Evolutionary conservation across 2,113 vertebrate species (phyloP).

Genomic region (Salvelinus alpinus): DNA sequence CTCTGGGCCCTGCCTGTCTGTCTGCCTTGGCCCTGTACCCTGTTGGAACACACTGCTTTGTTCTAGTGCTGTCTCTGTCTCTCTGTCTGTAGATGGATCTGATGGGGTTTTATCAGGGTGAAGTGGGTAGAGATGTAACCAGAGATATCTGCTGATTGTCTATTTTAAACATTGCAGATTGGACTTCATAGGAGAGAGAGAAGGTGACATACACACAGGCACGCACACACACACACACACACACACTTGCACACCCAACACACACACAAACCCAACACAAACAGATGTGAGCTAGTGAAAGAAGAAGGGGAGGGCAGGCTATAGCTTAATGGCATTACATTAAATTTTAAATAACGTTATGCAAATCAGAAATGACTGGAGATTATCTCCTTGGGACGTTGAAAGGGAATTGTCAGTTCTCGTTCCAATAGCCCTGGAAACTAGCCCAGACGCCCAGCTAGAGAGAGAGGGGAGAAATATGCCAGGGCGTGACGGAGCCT

Average conservation of each 20-base stretch:
- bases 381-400: slow-evolving; percentile 78
- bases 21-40: slow-evolving; percentile 57
- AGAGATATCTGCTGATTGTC: slow-evolving; percentile 58
- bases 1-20: slow-evolving; percentile 54
- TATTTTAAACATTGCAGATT: neutral
- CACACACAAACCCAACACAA: slow-evolving; percentile 28
- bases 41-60: slow-evolving; percentile 54
- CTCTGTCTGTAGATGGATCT: neutral
- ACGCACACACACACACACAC: slow-evolving; percentile 24
- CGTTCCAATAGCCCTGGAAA: slow-evolving; percentile 74
- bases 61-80: slow-evolving; percentile 8
- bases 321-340: slow-evolving; percentile 76
- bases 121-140: slow-evolving; percentile 9
- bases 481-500: slow-evolving; percentile 67
- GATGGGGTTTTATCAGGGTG: neutral
- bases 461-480: slow-evolving; percentile 60
- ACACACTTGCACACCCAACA: slow-evolving; percentile 28
- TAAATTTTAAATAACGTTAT: slow-evolving; percentile 79
- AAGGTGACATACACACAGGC: neutral
- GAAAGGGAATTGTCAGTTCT: slow-evolving; percentile 73
- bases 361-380: slow-evolving; percentile 77
- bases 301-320: slow-evolving; percentile 46
- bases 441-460: slow-evolving; percentile 59
- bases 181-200: neutral
- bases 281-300: slow-evolving; percentile 58